These are phyloP conservation scores for Halcyon leucocephala DNA, from an alignment of 2,797 vertebrate genomes.

Conservation along the genomic window DNA sequence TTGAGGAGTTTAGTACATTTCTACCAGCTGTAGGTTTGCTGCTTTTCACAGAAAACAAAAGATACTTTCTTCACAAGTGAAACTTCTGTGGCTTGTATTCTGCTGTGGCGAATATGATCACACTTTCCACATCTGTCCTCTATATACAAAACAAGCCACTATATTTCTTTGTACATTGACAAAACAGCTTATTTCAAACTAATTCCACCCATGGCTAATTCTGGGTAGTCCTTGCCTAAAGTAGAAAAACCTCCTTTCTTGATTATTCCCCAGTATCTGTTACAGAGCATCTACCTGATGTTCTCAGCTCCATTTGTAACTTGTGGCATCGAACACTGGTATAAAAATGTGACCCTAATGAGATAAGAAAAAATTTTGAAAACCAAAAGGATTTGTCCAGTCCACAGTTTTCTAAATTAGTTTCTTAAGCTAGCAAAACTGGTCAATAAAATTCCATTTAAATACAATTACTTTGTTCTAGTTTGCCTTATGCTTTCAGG, in stretches of 20 bases:
- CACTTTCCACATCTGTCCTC: slow-evolving; percentile 11
- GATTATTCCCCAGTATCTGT: neutral
- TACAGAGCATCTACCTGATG: neutral
- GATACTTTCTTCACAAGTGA: neutral
- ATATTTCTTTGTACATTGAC: neutral
- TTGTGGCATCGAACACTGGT: neutral
- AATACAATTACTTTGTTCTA: neutral
- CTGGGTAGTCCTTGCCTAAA: neutral
- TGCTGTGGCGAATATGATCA: neutral
- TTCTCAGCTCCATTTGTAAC: neutral
- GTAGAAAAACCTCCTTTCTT: neutral
- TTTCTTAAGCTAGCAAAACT: neutral
- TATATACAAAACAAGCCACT: neutral
- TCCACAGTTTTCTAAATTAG: neutral
- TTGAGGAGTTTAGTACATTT: neutral
- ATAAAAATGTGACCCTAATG: neutral
- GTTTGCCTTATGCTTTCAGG: neutral
- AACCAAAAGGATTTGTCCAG: neutral
- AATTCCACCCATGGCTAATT: neutral
- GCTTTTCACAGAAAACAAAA: neutral
- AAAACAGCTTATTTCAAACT: slow-evolving; percentile 13
- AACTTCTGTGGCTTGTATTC: neutral
- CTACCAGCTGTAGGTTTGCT: neutral
- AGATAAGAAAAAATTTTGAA: neutral
- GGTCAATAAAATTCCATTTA: neutral